Conservation (phyloP, 2,797 vertebrate genomes). For the Falco cherrug region DNA sequence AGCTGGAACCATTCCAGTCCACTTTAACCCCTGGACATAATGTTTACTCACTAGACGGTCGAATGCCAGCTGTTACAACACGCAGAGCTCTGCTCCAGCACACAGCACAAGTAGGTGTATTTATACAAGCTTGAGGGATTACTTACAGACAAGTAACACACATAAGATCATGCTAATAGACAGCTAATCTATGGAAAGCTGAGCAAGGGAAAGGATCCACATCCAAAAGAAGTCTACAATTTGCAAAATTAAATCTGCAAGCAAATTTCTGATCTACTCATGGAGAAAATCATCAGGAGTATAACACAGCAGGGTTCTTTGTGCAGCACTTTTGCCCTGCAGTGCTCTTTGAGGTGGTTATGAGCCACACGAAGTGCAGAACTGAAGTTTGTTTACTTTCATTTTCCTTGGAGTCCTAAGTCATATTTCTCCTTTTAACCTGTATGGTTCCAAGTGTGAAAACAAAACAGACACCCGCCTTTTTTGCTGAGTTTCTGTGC, state of each 20-base stretch:
- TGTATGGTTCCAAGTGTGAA: background rate
- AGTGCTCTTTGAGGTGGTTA: background rate
- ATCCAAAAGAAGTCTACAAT: background rate
- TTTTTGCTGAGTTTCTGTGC: background rate
- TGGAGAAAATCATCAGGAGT: background rate
- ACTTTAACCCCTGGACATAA: slow-evolving; percentile 65
- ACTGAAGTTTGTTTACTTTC: background rate
- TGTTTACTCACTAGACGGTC: slow-evolving; percentile 65
- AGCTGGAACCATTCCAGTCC: slow-evolving; percentile 42
- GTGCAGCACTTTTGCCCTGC: background rate
- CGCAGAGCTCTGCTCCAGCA: slow-evolving; percentile 72
- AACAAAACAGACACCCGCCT: background rate
- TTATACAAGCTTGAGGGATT: slow-evolving; percentile 76
- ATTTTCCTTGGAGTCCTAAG: background rate
- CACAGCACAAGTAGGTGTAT: slow-evolving; percentile 76
- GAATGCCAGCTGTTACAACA: slow-evolving; percentile 82
- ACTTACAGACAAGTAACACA: slow-evolving; percentile 73
- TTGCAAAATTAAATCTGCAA: background rate
- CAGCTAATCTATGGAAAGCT: background rate
- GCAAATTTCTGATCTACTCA: background rate
- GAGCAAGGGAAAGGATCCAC: background rate
- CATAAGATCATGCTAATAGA: slow-evolving; percentile 72
- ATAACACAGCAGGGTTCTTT: background rate
- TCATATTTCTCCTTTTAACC: background rate
- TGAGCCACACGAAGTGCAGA: background rate